A percentile compares a stretch with the other conserved stretches of the same genome.
These are phyloP conservation scores for Bufo gargarizans DNA, from an alignment of 2,113 vertebrate genomes.

Conservation along the genomic window DNA sequence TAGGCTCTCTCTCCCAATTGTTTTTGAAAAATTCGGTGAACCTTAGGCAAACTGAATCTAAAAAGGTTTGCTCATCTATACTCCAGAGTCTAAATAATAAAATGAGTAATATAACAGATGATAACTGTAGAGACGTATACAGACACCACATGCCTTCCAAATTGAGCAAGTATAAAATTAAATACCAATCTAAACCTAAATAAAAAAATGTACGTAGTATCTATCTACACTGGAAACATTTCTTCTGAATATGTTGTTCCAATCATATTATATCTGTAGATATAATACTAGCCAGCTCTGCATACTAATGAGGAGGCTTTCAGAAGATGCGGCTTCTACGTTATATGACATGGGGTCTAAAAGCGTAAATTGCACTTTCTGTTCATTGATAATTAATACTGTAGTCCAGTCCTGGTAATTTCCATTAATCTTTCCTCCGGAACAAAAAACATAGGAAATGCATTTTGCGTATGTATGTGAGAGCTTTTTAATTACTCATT, in stretches of 20 bases:
- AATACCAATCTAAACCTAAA: no score
- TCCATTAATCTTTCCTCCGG: constrained; percentile 26
- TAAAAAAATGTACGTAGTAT: no score
- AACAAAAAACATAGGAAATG: constrained; percentile 29
- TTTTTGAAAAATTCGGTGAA: no score
- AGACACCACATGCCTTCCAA: no score
- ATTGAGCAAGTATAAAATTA: no score
- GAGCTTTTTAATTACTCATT: constrained; percentile 13
- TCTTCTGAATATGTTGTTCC: not conserved
- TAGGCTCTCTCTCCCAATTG: no score
- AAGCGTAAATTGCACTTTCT: constrained; percentile 26
- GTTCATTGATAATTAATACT: constrained; percentile 29
- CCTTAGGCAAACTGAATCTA: no score
- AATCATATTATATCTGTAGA: not conserved
- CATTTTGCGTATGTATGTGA: not conserved
- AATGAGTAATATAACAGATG: no score
- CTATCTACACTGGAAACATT: not conserved
- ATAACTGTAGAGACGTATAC: no score
- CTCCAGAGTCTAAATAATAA: no score
- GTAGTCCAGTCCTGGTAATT: not conserved
- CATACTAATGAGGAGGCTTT: not conserved
- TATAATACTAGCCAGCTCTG: not conserved
- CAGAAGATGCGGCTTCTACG: not conserved
- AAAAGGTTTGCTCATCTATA: no score
- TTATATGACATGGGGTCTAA: constrained; percentile 21